A percentile compares a stretch with the other conserved stretches of the same genome.
phyloP scores from a whole-genome alignment of 1,140 invertebrate genomes.

The Procambarus virginalis region DNA sequence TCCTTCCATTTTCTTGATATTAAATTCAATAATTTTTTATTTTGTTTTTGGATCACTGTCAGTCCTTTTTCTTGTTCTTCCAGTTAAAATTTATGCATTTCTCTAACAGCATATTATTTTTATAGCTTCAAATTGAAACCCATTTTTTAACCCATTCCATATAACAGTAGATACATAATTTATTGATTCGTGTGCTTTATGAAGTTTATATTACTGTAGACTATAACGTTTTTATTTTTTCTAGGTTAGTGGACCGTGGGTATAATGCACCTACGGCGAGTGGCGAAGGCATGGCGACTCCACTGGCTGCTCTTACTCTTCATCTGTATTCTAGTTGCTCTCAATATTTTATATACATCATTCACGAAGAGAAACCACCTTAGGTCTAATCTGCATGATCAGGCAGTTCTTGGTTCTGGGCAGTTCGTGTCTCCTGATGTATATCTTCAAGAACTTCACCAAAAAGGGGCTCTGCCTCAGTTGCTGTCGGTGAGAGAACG shows the following conservation, averaged over 20 bases:
- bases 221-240: neutral
- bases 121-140: too few species aligned
- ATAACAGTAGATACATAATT: too few species aligned
- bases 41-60: too few species aligned
- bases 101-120: too few species aligned
- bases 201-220: too few species aligned
- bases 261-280: neutral
- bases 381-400: neutral
- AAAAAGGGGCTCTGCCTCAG: neutral
- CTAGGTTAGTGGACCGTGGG: neutral
- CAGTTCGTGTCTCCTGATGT: neutral
- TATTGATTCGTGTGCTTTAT: too few species aligned
- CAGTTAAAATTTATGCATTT: too few species aligned
- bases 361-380: too few species aligned
- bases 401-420: neutral
- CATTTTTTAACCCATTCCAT: too few species aligned
- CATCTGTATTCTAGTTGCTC: neutral
- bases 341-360: slow-evolving; percentile 7
- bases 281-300: neutral
- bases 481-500: neutral
- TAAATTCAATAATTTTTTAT: too few species aligned
- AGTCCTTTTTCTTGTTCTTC: too few species aligned
- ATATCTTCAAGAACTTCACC: neutral
- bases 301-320: slow-evolving; percentile 21
- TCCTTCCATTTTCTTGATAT: too few species aligned